Evolutionary conservation across 2,888 invertebrate genomes (phyloP).

Genomic region (Eubasilissa splendida): DNA sequence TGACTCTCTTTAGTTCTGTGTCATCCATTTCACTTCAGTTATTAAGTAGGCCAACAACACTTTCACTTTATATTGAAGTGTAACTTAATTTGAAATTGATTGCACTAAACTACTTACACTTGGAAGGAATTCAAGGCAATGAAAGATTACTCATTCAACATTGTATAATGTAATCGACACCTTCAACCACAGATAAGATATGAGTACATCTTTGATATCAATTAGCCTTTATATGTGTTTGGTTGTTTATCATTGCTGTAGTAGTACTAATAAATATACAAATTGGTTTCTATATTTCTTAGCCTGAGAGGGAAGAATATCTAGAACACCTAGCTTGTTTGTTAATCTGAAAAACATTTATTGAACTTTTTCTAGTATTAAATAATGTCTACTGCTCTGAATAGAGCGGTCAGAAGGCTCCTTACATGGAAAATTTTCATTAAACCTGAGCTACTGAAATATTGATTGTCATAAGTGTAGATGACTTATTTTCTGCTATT

Average conservation of each 20-base stretch:
- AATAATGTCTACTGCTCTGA: too few relatives aligned
- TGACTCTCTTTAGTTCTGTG: conserved; percentile 23
- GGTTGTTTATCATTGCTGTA: conserved; percentile 6
- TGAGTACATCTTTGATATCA: conserved; percentile 44
- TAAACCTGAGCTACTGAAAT: too few relatives aligned
- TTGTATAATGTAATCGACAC: conserved; percentile 48
- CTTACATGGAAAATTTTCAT: too few relatives aligned
- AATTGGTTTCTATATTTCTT: background rate
- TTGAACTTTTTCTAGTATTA: too few relatives aligned
- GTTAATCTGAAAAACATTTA: too few relatives aligned
- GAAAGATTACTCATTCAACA: conserved; percentile 42
- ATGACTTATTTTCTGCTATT: too few relatives aligned
- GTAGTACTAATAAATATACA: conserved; percentile 19
- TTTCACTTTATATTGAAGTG: conserved; percentile 5
- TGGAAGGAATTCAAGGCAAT: conserved; percentile 31
- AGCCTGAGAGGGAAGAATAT: too few relatives aligned
- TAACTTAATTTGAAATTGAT: conserved; percentile 8
- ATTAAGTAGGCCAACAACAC: background rate
- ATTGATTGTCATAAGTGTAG: too few relatives aligned
- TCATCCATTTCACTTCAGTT: conserved; percentile 40
- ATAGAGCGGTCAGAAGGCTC: too few relatives aligned
- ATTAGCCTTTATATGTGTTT: conserved; percentile 32
- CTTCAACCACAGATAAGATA: conserved; percentile 54
- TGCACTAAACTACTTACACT: conserved; percentile 20
- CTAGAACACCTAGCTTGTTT: too few relatives aligned